Conservation (phyloP, 2,113 vertebrate genomes). For the Lagopus leucura region DNA sequence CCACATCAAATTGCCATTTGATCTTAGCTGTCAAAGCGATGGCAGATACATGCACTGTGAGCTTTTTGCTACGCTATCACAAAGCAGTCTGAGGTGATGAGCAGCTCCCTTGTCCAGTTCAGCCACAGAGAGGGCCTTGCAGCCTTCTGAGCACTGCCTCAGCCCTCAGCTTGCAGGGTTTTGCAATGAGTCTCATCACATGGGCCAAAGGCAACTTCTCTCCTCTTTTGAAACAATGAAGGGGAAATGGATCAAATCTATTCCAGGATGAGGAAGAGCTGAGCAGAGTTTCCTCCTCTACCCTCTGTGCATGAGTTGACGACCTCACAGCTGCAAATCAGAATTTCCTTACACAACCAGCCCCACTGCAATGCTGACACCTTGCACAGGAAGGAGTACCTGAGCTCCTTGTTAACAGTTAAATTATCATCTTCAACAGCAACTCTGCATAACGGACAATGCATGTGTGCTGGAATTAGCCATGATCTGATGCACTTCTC, state of each 20-base stretch:
- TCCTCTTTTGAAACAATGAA: neutral
- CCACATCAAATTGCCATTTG: neutral
- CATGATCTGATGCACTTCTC: conserved; percentile 80
- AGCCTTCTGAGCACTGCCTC: too few relatives aligned
- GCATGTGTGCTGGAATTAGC: conserved; percentile 80
- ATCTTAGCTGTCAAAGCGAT: neutral
- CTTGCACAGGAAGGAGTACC: conserved; percentile 66
- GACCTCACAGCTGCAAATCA: neutral
- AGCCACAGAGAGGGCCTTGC: neutral
- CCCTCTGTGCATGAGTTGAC: accelerated
- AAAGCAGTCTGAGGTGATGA: neutral
- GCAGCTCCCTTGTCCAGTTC: neutral
- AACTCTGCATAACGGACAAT: conserved; percentile 82
- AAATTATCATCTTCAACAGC: conserved; percentile 50
- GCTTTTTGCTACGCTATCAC: neutral
- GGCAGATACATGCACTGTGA: neutral
- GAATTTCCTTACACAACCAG: neutral
- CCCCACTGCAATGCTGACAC: accelerated
- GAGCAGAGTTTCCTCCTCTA: neutral
- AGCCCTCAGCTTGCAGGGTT: neutral
- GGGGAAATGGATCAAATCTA: neutral
- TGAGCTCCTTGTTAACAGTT: conserved; percentile 73
- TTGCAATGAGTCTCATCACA: neutral
- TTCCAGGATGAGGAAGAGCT: neutral
- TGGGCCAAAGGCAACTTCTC: neutral